Percentiles rank a stretch among this genome's conserved stretches.
These are phyloP conservation scores for Astreopora myriophthalma DNA, from an alignment of 64 coral and sea anemone species.

Conservation along the genomic window DNA sequence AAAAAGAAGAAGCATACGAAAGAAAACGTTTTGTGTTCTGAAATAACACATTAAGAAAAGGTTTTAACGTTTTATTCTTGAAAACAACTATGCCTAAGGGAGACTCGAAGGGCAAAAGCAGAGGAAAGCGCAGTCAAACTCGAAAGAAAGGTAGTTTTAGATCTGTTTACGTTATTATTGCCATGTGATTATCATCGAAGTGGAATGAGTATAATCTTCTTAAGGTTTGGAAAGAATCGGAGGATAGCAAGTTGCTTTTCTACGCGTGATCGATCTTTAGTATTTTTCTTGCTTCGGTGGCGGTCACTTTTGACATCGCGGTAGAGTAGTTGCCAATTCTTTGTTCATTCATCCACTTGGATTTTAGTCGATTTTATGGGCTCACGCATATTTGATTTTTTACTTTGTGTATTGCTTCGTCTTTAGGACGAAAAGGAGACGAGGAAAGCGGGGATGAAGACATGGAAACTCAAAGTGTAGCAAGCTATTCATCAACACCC, in stretches of 20 bases:
- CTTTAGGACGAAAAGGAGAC: slow-evolving; percentile 6
- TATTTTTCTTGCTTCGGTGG: background rate
- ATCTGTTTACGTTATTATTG: background rate
- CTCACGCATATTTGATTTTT: background rate
- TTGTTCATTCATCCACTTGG: background rate
- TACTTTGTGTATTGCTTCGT: background rate
- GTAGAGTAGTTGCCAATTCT: background rate
- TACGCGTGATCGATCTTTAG: background rate
- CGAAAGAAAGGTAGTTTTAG: slow-evolving; percentile 67
- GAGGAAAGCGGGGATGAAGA: slow-evolving; percentile 32
- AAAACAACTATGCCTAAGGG: slow-evolving; percentile 90
- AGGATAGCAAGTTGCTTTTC: background rate
- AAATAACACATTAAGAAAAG: slow-evolving; percentile 62
- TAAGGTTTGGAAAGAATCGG: background rate
- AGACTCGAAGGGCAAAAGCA: slow-evolving; percentile 75
- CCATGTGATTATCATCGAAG: background rate
- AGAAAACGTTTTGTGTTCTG: slow-evolving; percentile 87
- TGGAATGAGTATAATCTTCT: background rate
- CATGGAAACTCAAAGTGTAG: slow-evolving; percentile 33
- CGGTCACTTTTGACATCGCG: background rate
- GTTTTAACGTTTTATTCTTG: slow-evolving; percentile 13
- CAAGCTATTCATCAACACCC: slow-evolving; percentile 6
- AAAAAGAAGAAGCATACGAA: slow-evolving; percentile 97
- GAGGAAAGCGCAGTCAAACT: slow-evolving; percentile 66
- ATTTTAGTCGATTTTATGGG: background rate